Percentiles rank a stretch among this genome's conserved stretches.
These are phyloP conservation scores for Hymenochirus boettgeri DNA, from an alignment of 2,113 vertebrate species.

Conservation along the genomic window DNA sequence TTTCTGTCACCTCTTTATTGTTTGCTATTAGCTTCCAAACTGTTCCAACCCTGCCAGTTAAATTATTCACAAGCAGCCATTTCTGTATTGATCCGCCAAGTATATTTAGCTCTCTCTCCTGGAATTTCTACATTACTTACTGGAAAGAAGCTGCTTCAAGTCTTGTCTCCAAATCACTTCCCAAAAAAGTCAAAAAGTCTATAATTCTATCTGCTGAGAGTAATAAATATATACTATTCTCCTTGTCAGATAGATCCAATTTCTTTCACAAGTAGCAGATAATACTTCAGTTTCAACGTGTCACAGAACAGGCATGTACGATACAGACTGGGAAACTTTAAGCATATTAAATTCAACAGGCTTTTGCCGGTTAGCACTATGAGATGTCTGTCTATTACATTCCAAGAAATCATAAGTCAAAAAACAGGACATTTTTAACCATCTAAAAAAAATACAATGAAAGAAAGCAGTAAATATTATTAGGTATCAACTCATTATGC, in stretches of 20 bases:
- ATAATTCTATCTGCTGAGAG: constrained; percentile 16
- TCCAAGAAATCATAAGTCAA: neutral
- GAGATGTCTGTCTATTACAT: constrained; percentile 1
- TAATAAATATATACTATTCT: constrained; percentile 48
- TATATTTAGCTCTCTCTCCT: constrained; percentile 81
- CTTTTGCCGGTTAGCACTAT: neutral
- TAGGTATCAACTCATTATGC: neutral
- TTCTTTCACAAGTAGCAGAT: constrained; percentile 59
- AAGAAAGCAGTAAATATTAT: neutral
- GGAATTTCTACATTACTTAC: constrained; percentile 84
- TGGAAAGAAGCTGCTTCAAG: constrained; percentile 80
- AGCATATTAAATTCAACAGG: constrained; percentile 1
- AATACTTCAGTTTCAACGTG: constrained; percentile 70
- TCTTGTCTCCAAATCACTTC: constrained; percentile 80
- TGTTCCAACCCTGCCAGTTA: constrained; percentile 74
- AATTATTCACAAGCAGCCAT: constrained; percentile 84
- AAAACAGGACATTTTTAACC: constrained; percentile 3
- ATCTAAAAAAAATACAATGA: constrained; percentile 4
- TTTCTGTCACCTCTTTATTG: constrained; percentile 54
- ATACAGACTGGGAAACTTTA: neutral
- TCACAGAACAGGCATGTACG: constrained; percentile 17
- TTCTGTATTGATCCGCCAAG: constrained; percentile 81
- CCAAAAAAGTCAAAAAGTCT: constrained; percentile 47
- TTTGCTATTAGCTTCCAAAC: constrained; percentile 79
- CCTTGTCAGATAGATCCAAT: constrained; percentile 67